Base-by-base conservation (phyloP, 1,140 invertebrate genomes). In the Plutomurus gul region DNA sequence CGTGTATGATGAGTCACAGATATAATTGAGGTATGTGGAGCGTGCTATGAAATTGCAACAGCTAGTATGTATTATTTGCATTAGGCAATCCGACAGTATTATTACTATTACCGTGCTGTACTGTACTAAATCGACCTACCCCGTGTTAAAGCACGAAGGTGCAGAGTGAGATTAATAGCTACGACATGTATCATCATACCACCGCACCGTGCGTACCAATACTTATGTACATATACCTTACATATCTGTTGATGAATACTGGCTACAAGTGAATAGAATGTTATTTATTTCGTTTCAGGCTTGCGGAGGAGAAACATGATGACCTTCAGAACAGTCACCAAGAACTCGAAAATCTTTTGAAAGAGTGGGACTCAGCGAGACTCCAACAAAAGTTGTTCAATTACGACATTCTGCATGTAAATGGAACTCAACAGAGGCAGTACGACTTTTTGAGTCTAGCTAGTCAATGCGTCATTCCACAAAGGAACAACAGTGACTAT, bases 271-370 rank as follows among this genome's bases (percentile, higher is more conserved):
- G n/a, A n/a, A n/a, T n/a, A n/a, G n/a, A n/a, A n/a, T n/a, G n/a
- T 65, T 43, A 7, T 33, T 25, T 25, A 33, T 65, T 25, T 30
- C 36, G 36, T 65, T 65, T 65, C 56, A 65, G 56, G 18, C 56
- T 65, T 33, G 56, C 56, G 56, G 56, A 65, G 25, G 56, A 65
- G 56, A 65, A 65, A 65, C 56, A 65, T 33, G 56, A 65, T 65
- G 56, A 65, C 56, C 56, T 65, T 65, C 56, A 65, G 36, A 65
- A 65, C 18, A 65, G 56, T 65, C 56, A 65, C 56, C 56, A 65
- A 65, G 27, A 65, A 33, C 56, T 65, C 30, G 56, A 65, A n/a
- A 13, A 33, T 65, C 56, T 65, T 65, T 65, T 65, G 27, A 11
- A 65, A 65, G 56, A 65, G 36, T 65, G 56, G 56, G 56, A 65